Percentiles rank a stretch among this genome's conserved stretches.
These are phyloP conservation scores for Eucriotettix oculatus DNA, from an alignment of 2,888 invertebrate genomes.

Conservation along the genomic window DNA sequence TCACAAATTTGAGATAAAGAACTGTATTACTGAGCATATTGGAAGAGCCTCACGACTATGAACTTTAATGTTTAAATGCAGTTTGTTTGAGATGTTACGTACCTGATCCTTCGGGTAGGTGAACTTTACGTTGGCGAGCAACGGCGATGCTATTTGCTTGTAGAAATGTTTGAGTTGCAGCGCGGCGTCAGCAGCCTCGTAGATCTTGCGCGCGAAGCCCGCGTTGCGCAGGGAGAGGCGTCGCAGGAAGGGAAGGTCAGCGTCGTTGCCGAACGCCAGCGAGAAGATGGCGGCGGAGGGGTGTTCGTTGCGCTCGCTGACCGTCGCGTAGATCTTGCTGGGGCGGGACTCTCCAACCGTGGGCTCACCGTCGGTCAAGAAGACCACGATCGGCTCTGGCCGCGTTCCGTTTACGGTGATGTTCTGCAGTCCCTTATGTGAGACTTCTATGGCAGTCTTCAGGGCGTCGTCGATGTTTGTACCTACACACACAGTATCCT, in stretches of 20 bases:
- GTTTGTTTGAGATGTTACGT: background rate
- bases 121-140: conserved; percentile 46
- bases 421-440: conserved; percentile 18
- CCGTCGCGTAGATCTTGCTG: conserved; percentile 28
- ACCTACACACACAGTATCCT: conserved; percentile 21
- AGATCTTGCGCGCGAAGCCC: conserved; percentile 52
- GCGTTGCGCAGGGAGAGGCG: conserved; percentile 45
- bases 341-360: conserved; percentile 39
- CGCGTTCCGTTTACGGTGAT: conserved; percentile 12
- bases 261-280: conserved; percentile 53
- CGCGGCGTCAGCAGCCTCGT: conserved; percentile 51
- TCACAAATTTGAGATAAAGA: no score
- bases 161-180: conserved; percentile 50
- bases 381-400: conserved; percentile 43
- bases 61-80: background rate
- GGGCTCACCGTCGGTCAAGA: conserved; percentile 49
- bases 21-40: no score
- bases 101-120: conserved; percentile 35
- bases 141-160: conserved; percentile 48
- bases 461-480: conserved; percentile 53
- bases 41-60: no score
- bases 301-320: conserved; percentile 1
- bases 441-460: conserved; percentile 34
- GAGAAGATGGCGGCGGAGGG: conserved; percentile 37
- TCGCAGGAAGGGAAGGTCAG: conserved; percentile 46